Evolutionary conservation across 1,140 invertebrate species (phyloP).

Genomic region (Asbolus verrucosus): DNA sequence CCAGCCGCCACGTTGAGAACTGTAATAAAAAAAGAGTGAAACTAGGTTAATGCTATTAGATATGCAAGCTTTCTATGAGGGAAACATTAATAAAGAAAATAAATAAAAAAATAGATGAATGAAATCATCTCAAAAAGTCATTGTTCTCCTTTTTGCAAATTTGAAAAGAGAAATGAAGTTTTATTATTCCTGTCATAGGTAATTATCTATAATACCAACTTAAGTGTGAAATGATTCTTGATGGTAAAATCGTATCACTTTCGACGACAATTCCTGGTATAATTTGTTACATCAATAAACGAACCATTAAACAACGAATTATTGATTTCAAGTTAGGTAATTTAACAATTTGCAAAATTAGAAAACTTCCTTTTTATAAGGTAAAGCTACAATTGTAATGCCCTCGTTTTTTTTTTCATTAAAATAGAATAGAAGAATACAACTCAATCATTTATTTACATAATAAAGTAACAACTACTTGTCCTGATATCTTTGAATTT

Average conservation of each 20-base stretch:
- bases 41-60: constrained; percentile 21
- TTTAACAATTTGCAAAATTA: no score
- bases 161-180: neutral
- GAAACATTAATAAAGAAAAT: constrained; percentile 6
- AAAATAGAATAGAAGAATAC: no score
- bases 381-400: no score
- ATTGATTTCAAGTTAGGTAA: constrained; percentile 13
- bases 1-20: constrained; percentile 95
- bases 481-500: no score
- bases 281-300: constrained; percentile 10
- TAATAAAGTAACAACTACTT: no score
- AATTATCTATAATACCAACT: neutral
- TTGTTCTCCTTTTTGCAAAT: neutral
- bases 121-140: neutral
- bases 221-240: no score
- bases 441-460: no score
- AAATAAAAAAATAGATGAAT: neutral
- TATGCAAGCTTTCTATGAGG: constrained; percentile 33
- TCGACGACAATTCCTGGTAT: neutral
- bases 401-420: no score
- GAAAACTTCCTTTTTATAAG: no score
- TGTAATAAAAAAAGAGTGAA: constrained; percentile 67
- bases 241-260: constrained; percentile 9
- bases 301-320: constrained; percentile 3
- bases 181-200: neutral